A percentile compares a stretch with the other conserved stretches of the same genome.
These are phyloP conservation scores for Artibeus jamaicensis DNA, from an alignment of 2,797 vertebrate species.

Conservation along the genomic window DNA sequence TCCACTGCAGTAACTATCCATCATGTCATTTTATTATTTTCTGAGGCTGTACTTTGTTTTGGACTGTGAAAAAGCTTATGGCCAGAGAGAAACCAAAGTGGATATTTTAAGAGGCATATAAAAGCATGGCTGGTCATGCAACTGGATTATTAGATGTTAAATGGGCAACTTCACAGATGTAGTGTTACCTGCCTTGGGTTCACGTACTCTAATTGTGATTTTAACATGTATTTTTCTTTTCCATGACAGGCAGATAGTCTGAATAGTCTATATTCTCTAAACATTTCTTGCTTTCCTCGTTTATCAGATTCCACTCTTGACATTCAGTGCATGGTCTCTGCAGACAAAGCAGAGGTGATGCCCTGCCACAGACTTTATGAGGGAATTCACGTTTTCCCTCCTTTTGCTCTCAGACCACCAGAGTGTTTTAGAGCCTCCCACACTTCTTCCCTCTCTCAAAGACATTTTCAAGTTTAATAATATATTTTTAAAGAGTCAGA, in stretches of 20 bases:
- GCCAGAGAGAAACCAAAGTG: not conserved
- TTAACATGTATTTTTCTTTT: constrained; percentile 23
- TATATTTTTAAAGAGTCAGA: constrained; percentile 18
- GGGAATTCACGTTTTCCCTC: not conserved
- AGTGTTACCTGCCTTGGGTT: not conserved
- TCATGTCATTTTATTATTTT: constrained; percentile 45
- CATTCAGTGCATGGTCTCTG: constrained; percentile 27
- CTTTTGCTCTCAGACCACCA: not conserved
- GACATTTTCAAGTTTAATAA: constrained; percentile 15
- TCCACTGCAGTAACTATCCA: not conserved
- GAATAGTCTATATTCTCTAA: constrained; percentile 47
- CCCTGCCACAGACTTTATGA: not conserved
- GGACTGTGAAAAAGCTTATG: not conserved
- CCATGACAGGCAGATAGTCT: not conserved
- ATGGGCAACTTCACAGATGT: not conserved
- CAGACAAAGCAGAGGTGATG: constrained; percentile 18
- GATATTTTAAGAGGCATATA: constrained; percentile 22
- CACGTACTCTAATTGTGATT: not conserved
- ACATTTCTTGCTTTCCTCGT: constrained; percentile 42
- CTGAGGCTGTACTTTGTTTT: constrained; percentile 13
- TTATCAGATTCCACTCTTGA: constrained; percentile 44
- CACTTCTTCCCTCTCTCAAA: constrained; percentile 11
- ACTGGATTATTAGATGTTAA: constrained; percentile 13
- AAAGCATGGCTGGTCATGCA: not conserved
- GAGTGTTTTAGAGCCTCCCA: constrained; percentile 17